Evolutionary conservation across 37 sponge, comb jelly and placozoan species (phyloP), one percentile per base, ranked within the genome.

Genomic region (Hormiphora californensis): DNA sequence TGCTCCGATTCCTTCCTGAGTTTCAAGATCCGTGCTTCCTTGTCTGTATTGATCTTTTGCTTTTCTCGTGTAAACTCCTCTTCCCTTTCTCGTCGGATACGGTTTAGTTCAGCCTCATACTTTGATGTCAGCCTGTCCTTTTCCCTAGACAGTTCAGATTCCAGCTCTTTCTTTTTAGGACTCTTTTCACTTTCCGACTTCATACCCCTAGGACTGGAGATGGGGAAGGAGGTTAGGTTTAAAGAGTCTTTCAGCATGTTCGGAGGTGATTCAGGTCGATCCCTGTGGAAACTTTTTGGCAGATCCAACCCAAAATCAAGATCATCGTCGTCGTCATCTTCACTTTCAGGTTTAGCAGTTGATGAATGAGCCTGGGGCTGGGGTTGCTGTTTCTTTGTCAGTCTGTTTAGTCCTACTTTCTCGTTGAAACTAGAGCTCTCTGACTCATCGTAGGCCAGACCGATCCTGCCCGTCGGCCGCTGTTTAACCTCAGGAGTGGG

Each of bases 231-330:
- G 17, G 81, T 73, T n/a, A 73, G 81, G 35, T 73, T 73, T n/a
- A 73, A 33, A 39, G 81, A 73, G 44, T 73, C 81, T 73, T 73
- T 73, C 41, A 73, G 25, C 22, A 73, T 39, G 23, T 73, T 73
- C 27, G 61, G 61, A 41, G 81, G 81, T 4, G 81, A 73, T 5
- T 46, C 81, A n/a, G 81, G 46, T 41, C 81, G 43, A 19, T 73
- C 81, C 40, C 43, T 73, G 21, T 41, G 43, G 46, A 73, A 43
- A 36, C 81, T 73, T 73, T 41, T 73, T 2, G 81, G 81, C 1
- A 73, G 81, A 40, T 73, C 81, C 46, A 73, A 40, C 3, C 81
- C 81, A 73, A 73, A 73, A 41, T 73, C 81, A 43, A 73, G 40
- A 28, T 73, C 81, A 36, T 73, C 81, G 43, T 73, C 81, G 43